phyloP scores from a whole-genome alignment of 1,140 invertebrate species.

The Rhagoletis zephyria region DNA sequence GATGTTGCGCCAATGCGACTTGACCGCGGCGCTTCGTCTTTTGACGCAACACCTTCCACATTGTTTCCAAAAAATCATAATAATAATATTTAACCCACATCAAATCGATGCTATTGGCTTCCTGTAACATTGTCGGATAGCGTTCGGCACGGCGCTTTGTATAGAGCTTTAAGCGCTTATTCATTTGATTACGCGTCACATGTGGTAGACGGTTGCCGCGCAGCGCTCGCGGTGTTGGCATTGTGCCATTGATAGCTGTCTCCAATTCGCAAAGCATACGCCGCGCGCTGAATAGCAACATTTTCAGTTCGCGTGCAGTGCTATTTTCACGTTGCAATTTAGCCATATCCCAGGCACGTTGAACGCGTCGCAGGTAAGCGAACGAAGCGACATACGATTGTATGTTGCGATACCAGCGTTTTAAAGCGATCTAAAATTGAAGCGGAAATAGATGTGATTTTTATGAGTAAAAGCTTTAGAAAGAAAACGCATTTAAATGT shows the following conservation, averaged over 20 bases:
- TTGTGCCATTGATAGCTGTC: constrained; percentile 67
- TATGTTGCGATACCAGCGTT: constrained; percentile 72
- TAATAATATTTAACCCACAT: constrained; percentile 70
- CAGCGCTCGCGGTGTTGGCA: constrained; percentile 59
- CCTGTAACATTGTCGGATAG: constrained; percentile 47
- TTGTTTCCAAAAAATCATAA: constrained; percentile 68
- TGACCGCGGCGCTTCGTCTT: constrained; percentile 59
- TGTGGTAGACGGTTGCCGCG: constrained; percentile 60
- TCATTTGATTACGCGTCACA: constrained; percentile 69
- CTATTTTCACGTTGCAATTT: constrained; percentile 65
- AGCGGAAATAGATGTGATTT: constrained; percentile 34
- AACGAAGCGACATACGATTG: constrained; percentile 71
- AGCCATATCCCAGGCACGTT: constrained; percentile 66
- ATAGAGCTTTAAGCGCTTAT: constrained; percentile 66
- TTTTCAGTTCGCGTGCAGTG: constrained; percentile 63
- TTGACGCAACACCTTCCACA: constrained; percentile 67
- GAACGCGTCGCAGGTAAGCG: constrained; percentile 66
- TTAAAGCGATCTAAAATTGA: constrained; percentile 65
- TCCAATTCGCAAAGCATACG: constrained; percentile 69
- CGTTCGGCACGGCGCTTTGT: constrained; percentile 60
- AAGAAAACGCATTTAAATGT: constrained; percentile 6
- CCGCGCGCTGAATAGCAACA: constrained; percentile 65
- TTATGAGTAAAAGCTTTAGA: not conserved
- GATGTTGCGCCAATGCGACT: not conserved
- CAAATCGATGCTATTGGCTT: constrained; percentile 66